Conservation (phyloP, 2,797 vertebrate genomes). For the Platyrinchus mystaceus region DNA sequence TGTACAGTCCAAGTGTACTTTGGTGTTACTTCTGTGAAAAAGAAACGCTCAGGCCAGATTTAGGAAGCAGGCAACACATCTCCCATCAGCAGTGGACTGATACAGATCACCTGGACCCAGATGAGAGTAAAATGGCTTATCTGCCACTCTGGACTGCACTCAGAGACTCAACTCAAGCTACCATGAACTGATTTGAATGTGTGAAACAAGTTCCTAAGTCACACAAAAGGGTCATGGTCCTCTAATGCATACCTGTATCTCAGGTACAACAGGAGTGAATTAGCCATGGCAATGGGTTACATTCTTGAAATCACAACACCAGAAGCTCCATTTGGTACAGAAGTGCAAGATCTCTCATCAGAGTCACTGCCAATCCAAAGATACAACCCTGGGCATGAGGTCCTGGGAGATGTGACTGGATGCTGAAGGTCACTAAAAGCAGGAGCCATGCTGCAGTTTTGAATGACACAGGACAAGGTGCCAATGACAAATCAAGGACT, state of each 20-base stretch:
- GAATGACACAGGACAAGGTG: neutral
- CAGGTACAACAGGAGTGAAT: neutral
- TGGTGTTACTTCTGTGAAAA: neutral
- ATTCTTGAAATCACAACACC: neutral
- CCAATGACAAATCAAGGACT: neutral
- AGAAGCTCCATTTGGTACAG: neutral
- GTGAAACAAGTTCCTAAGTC: neutral
- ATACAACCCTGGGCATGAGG: rapidly evolving
- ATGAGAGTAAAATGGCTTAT: neutral
- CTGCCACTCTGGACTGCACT: neutral
- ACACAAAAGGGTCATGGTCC: neutral
- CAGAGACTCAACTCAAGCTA: neutral
- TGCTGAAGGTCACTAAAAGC: neutral
- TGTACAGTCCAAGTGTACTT: neutral
- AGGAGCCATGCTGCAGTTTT: neutral
- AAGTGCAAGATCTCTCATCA: neutral
- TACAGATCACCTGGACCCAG: neutral
- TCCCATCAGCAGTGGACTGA: neutral
- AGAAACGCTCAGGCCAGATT: neutral
- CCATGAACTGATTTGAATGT: neutral
- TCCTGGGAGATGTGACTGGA: neutral
- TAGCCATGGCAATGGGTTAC: neutral
- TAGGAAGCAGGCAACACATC: neutral
- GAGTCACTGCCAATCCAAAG: neutral
- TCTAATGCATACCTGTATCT: neutral